Conservation (phyloP, 1,140 invertebrate genomes). For the Epicauta chinensis region DNA sequence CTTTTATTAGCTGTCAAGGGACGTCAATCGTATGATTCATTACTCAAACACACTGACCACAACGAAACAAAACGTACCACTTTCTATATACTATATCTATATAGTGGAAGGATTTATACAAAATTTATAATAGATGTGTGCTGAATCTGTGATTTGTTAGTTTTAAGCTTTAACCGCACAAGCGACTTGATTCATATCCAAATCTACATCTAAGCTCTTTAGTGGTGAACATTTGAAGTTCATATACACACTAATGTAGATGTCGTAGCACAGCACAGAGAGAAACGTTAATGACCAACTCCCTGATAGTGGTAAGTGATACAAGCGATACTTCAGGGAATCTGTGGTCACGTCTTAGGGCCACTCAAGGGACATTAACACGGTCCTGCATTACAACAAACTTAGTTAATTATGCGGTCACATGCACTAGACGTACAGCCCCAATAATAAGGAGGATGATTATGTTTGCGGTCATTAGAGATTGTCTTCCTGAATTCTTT, state of each 20-base stretch:
- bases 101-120: too few relatives aligned
- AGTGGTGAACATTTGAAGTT: conserved; percentile 18
- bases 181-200: conserved; percentile 2
- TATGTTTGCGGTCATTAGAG: conserved; percentile 17
- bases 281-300: conserved; percentile 21
- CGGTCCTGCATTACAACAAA: conserved; percentile 18
- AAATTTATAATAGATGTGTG: too few relatives aligned
- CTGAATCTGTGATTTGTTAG: conserved; percentile 5
- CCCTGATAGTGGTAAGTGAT: conserved; percentile 28
- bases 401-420: conserved; percentile 27
- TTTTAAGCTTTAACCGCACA: conserved; percentile 12
- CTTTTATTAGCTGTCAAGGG: too few relatives aligned
- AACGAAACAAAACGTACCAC: too few relatives aligned
- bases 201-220: conserved; percentile 5
- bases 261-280: conserved; percentile 1
- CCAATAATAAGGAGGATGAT: conserved; percentile 8
- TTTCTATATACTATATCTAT: too few relatives aligned
- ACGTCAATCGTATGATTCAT: too few relatives aligned
- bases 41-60: too few relatives aligned
- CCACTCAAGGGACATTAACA: conserved; percentile 26
- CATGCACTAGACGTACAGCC: conserved; percentile 16
- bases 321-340: conserved; percentile 30
- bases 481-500: too few relatives aligned
- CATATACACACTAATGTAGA: conserved; percentile 16
- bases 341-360: conserved; percentile 29